Evolutionary conservation across 2,113 vertebrate species (phyloP), one percentile per base, ranked within the genome.

Genomic region (Protobothrops flavoviridis): DNA sequence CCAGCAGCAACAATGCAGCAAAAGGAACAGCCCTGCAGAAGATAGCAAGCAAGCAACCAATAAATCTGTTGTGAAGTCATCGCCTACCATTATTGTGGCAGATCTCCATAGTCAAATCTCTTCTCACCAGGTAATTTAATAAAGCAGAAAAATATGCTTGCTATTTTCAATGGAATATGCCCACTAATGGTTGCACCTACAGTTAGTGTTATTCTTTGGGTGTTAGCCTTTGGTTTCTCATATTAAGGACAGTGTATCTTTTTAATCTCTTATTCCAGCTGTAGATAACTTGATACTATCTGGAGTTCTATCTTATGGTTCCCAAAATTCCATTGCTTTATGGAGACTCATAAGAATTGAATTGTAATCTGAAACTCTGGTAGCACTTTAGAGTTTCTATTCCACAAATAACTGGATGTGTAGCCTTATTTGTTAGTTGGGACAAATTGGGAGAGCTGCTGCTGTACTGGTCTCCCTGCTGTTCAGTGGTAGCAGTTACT

Each of bases 91-190:
- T 1, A 88, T 98, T 43, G 98, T 97, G 0, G 98, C 98, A 0
- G 98, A 99, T 95, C 98, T 98, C 33, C 98, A 99, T 86, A 95
- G 97, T 90, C 97, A 98, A 88, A 96, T 52, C 45, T 87, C 94
- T 21, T 92, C 95, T n/a, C 94, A 89, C 92, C 97, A 99, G 98
- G 99, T 99, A 97, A 95, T 0, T 3, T 1, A 2, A 4, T 23
- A 3, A 0, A 0, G 92, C 5, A 91, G 61, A 94, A 89, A 89
- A 90, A n/a, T 17, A 56, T 85, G n/a, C 3, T 61, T 5, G 0
- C 0, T 0, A 0, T 21, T 39, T 11, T 50, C 10, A 86, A 81
- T 23, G 48, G 69, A 85, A 69, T 9, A 3, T 5, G 48, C 26
- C 20, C 5, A 3, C 13, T 64, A 23, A 48, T 55, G 21, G 21